Conservation (phyloP, 2,797 vertebrate species). For the Distichodus sexfasciatus region DNA sequence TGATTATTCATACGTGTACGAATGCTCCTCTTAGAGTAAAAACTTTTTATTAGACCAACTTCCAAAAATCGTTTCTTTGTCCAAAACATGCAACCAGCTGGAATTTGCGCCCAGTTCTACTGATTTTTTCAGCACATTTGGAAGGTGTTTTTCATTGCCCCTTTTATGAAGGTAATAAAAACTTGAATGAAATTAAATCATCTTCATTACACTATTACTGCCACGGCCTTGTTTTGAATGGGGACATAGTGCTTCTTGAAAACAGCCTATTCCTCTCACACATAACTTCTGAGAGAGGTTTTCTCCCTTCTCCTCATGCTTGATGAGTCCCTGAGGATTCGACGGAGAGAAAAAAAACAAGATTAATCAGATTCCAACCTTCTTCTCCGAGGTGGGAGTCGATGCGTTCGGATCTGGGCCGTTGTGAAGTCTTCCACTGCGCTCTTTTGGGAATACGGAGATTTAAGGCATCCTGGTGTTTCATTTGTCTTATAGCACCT, state of each 20-base stretch:
- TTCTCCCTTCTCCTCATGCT: conserved; percentile 64
- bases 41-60: neutral
- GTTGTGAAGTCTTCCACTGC: conserved; percentile 69
- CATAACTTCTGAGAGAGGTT: conserved; percentile 50
- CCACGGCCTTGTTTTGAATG: conserved; percentile 34
- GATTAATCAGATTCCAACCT: conserved; percentile 94
- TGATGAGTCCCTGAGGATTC: conserved; percentile 83
- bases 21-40: neutral
- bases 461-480: conserved; percentile 85
- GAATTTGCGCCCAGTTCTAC: conserved; percentile 8
- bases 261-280: conserved; percentile 48
- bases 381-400: conserved; percentile 83
- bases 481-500: conserved; percentile 90
- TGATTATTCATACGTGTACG: too few species aligned
- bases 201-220: conserved; percentile 43
- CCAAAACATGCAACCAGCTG: neutral
- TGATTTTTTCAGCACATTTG: neutral
- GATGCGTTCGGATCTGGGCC: conserved; percentile 80
- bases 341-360: conserved; percentile 63
- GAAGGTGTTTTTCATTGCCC: conserved; percentile 26
- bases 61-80: neutral
- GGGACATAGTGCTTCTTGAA: conserved; percentile 50
- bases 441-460: conserved; percentile 79
- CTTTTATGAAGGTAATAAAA: conserved; percentile 37
- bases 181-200: conserved; percentile 42